A percentile compares a stretch with the other conserved stretches of the same genome.
Conservation (phyloP, 1,140 invertebrate species). For the Zaprionus tsacasi region DNA sequence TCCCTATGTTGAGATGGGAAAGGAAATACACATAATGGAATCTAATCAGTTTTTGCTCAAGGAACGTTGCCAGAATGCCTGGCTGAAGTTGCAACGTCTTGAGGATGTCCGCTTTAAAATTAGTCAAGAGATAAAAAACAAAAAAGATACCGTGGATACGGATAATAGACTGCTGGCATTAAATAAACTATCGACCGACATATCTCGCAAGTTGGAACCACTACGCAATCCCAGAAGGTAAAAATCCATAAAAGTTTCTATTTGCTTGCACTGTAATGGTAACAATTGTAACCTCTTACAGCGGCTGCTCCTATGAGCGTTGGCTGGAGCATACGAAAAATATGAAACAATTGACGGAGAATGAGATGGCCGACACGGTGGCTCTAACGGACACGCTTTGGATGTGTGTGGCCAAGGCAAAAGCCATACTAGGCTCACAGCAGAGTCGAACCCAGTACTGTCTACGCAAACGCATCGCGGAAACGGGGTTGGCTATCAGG, state of each 20-base stretch:
- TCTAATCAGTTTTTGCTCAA: slow-evolving; percentile 89
- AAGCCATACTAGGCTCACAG: slow-evolving; percentile 91
- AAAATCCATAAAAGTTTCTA: background rate
- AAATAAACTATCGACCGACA: slow-evolving; percentile 90
- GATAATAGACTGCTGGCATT: slow-evolving; percentile 91
- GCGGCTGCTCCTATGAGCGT: slow-evolving; percentile 89
- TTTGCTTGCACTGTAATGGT: background rate
- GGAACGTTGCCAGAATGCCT: slow-evolving; percentile 90
- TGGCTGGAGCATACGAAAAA: slow-evolving; percentile 92
- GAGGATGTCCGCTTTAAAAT: slow-evolving; percentile 92
- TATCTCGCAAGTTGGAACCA: slow-evolving; percentile 92
- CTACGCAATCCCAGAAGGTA: slow-evolving; percentile 90
- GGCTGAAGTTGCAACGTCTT: slow-evolving; percentile 93
- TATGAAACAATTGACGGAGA: slow-evolving; percentile 90
- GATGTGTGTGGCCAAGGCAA: slow-evolving; percentile 89
- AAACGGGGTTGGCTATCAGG: slow-evolving; percentile 91
- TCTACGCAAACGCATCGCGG: slow-evolving; percentile 92
- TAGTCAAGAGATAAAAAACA: slow-evolving; percentile 91
- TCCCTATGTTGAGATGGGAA: slow-evolving; percentile 91
- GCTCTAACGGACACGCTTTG: slow-evolving; percentile 91
- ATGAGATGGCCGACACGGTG: slow-evolving; percentile 90
- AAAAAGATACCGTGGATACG: slow-evolving; percentile 90
- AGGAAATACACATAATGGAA: slow-evolving; percentile 91
- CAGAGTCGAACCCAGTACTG: slow-evolving; percentile 92
- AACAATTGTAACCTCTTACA: slow-evolving; percentile 29